Evolutionary conservation across 2,888 invertebrate species (phyloP).

Genomic region (Autographa gamma): DNA sequence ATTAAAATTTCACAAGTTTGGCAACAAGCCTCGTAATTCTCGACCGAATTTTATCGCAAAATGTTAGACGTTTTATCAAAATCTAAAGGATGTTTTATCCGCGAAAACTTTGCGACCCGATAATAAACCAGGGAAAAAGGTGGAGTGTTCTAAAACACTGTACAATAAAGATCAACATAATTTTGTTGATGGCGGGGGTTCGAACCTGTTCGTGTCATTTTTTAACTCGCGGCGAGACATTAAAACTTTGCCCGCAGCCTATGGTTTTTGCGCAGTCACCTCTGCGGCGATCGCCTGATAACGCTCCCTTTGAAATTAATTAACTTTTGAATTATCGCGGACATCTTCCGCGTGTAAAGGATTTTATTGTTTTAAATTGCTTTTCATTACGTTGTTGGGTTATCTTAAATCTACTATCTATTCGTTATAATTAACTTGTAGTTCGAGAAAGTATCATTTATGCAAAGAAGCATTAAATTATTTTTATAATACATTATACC

Average conservation of each 20-base stretch:
- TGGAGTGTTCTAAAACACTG: conserved; percentile 58
- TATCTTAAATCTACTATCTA: neutral
- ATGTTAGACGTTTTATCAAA: conserved; percentile 68
- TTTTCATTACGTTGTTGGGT: conserved; percentile 23
- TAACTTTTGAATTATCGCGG: conserved; percentile 41
- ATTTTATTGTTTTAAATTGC: conserved; percentile 36
- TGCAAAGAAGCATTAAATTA: neutral
- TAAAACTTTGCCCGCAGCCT: conserved; percentile 60
- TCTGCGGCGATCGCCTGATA: conserved; percentile 34
- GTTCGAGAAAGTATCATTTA: neutral
- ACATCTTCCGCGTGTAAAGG: conserved; percentile 32
- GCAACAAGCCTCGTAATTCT: conserved; percentile 41
- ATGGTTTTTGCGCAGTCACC: conserved; percentile 54
- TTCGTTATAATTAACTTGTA: conserved; percentile 1
- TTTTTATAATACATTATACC: neutral
- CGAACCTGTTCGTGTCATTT: conserved; percentile 49
- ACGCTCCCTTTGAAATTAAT: conserved; percentile 41
- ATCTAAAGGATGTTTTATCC: conserved; percentile 56
- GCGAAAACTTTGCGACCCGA: conserved; percentile 64
- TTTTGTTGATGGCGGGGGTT: conserved; percentile 69
- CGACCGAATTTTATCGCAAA: conserved; percentile 54
- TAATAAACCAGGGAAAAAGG: conserved; percentile 68
- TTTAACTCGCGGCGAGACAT: conserved; percentile 51
- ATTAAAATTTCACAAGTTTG: conserved; percentile 39
- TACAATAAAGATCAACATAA: conserved; percentile 72